Evolutionary conservation across 2,113 vertebrate genomes (phyloP).

Genomic region (Podarcis cretensis): DNA sequence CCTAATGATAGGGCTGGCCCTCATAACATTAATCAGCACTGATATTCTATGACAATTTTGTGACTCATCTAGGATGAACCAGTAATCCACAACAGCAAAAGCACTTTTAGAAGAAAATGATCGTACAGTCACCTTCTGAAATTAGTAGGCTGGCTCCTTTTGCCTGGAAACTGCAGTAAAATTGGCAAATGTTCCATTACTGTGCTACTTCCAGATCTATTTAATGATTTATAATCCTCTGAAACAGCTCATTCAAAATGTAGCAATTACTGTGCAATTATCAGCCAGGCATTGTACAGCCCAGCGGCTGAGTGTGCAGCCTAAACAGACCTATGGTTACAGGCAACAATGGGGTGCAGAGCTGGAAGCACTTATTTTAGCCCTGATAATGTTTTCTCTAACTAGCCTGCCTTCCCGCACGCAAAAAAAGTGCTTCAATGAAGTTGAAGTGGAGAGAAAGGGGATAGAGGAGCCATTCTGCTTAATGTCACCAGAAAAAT

Average conservation of each 20-base stretch:
- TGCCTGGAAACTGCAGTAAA: conserved; percentile 1
- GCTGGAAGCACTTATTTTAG: not conserved
- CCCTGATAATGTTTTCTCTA: not conserved
- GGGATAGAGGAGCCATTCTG: not conserved
- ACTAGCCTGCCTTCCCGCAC: no score
- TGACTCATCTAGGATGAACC: not conserved
- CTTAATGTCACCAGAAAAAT: not conserved
- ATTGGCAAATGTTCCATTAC: not conserved
- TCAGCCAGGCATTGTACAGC: conserved; percentile 26
- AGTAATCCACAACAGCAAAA: not conserved
- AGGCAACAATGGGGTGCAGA: not conserved
- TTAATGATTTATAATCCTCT: conserved; percentile 47
- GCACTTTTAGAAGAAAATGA: not conserved
- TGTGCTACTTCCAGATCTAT: conserved; percentile 43
- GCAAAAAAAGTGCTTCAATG: not conserved
- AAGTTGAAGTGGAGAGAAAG: not conserved
- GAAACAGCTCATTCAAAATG: conserved; percentile 49
- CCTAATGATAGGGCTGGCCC: not conserved
- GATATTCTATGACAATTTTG: not conserved
- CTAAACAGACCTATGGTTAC: conserved; percentile 14
- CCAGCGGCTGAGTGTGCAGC: conserved; percentile 30
- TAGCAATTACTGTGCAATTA: conserved; percentile 45
- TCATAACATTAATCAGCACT: not conserved
- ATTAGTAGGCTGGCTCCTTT: not conserved
- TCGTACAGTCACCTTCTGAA: not conserved